These are phyloP conservation scores for Tricholauxania praeusta DNA, from an alignment of 2,888 invertebrate species.

Conservation along the genomic window DNA sequence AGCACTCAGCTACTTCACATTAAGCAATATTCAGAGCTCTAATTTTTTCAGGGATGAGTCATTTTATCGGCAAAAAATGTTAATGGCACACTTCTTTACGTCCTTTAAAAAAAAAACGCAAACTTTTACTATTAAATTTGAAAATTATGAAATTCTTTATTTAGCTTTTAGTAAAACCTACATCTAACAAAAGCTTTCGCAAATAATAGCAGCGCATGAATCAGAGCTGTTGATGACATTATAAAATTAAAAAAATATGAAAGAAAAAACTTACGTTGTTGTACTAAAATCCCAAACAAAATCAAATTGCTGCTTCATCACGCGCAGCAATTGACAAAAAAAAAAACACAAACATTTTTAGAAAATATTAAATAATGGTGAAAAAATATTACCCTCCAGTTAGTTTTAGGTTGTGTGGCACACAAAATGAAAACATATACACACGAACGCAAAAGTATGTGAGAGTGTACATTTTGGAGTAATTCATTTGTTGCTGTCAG, in stretches of 20 bases:
- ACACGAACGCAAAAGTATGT: background rate
- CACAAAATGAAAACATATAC: background rate
- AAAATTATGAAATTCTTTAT: too few relatives aligned
- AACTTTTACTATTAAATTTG: too few relatives aligned
- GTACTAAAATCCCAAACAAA: background rate
- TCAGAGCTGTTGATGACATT: constrained; percentile 17
- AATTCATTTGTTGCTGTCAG: constrained; percentile 28
- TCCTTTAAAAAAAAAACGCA: too few relatives aligned
- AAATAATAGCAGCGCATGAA: background rate
- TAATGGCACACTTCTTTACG: too few relatives aligned
- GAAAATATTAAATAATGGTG: background rate
- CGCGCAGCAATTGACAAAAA: background rate
- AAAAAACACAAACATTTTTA: background rate
- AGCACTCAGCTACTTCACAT: too few relatives aligned
- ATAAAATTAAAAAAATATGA: constrained; percentile 7
- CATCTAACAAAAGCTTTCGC: too few relatives aligned
- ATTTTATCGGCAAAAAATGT: too few relatives aligned
- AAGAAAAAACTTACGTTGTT: too few relatives aligned
- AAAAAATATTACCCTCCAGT: background rate
- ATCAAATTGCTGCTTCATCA: background rate
- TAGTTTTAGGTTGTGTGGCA: background rate
- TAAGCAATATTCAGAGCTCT: too few relatives aligned
- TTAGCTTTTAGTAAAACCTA: too few relatives aligned
- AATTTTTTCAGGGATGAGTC: too few relatives aligned
- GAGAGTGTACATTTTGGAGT: background rate